A percentile compares a stretch with the other conserved stretches of the same genome.
Conservation (phyloP, 64 coral and sea anemone genomes). For the Catalaphyllia jardinei region DNA sequence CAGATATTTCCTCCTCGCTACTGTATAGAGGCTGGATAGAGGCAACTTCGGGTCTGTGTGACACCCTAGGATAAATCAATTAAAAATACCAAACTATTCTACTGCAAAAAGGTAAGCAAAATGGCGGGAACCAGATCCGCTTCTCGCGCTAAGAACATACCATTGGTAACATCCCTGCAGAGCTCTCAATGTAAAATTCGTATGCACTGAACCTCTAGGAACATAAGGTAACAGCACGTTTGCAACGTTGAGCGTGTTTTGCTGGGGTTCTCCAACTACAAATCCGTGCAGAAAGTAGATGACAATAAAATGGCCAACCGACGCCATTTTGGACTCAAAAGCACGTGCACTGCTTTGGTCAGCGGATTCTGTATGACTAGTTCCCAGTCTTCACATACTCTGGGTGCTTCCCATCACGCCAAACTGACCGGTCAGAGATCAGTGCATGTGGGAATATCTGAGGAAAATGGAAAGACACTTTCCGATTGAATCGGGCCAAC, state of each 20-base stretch:
- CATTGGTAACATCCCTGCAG: slow-evolving; percentile 78
- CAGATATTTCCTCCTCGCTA: slow-evolving; percentile 40
- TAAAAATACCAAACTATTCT: background rate
- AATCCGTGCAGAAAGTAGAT: slow-evolving; percentile 20
- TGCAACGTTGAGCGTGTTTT: slow-evolving; percentile 84
- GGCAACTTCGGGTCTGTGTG: slow-evolving; percentile 87
- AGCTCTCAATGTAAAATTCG: slow-evolving; percentile 83
- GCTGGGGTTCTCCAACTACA: slow-evolving; percentile 39
- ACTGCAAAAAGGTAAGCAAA: background rate
- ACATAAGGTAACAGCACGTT: slow-evolving; percentile 74
- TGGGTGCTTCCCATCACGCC: too few species aligned
- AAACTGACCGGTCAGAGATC: too few species aligned
- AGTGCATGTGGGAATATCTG: too few species aligned
- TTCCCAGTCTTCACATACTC: too few species aligned
- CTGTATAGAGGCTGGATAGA: slow-evolving; percentile 66
- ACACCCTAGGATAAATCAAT: slow-evolving; percentile 48
- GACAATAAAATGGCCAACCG: background rate
- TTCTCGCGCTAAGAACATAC: slow-evolving; percentile 50
- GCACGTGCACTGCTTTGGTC: background rate
- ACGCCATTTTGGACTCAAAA: slow-evolving; percentile 51
- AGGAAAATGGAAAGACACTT: too few species aligned
- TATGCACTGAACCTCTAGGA: slow-evolving; percentile 75
- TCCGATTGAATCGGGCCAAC: too few species aligned
- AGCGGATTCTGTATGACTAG: slow-evolving; percentile 6
- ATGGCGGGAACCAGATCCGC: background rate